Evolutionary conservation across 2,888 invertebrate species (phyloP).

Genomic region (Brachynemurus nebulosus): DNA sequence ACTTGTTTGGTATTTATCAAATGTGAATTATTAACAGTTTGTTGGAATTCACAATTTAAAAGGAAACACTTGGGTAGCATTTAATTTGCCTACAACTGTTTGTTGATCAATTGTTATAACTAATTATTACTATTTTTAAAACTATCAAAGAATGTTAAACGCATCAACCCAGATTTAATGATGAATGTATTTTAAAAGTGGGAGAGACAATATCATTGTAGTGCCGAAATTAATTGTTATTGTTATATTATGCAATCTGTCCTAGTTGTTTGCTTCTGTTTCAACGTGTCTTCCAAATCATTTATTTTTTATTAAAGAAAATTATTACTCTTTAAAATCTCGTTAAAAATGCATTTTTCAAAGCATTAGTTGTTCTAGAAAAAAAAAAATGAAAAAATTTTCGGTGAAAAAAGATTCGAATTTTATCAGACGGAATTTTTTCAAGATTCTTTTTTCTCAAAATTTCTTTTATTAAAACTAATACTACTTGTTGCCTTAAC

Average conservation of each 20-base stretch:
- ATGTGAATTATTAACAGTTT: too few relatives aligned
- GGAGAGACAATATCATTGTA: conserved; percentile 1
- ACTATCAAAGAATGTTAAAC: neutral
- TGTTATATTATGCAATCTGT: neutral
- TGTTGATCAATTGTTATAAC: neutral
- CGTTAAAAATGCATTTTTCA: neutral
- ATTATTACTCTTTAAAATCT: neutral
- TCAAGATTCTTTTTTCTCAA: too few relatives aligned
- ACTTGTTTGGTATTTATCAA: too few relatives aligned
- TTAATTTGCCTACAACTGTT: too few relatives aligned
- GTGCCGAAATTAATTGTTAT: conserved; percentile 1
- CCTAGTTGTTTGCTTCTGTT: conserved; percentile 2
- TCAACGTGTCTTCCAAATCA: conserved; percentile 1
- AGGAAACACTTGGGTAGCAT: neutral
- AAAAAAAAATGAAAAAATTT: too few relatives aligned
- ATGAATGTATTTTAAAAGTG: neutral
- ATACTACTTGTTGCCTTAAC: too few relatives aligned
- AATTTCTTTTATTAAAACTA: too few relatives aligned
- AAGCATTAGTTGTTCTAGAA: too few relatives aligned
- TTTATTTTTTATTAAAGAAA: neutral
- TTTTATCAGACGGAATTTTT: too few relatives aligned
- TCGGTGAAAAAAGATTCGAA: too few relatives aligned
- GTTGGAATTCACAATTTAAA: too few relatives aligned
- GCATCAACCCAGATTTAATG: too few relatives aligned
- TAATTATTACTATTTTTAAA: conserved; percentile 1